These are phyloP conservation scores for Apostichopus parvimensis DNA, from an alignment of 35 echinoderm and acorn worm species.

Conservation along the genomic window DNA sequence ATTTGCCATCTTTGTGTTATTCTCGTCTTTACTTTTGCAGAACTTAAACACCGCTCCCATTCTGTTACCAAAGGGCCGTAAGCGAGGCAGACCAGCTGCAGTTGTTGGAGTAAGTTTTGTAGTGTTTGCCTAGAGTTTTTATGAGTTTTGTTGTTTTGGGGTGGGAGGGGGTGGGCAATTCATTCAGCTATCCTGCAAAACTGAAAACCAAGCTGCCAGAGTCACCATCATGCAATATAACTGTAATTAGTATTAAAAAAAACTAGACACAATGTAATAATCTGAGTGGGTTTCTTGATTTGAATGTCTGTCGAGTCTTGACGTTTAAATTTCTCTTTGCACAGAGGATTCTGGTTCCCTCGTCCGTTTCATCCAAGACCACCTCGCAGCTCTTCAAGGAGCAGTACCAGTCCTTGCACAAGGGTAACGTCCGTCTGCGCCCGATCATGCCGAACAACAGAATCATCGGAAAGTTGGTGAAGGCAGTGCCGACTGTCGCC, in stretches of 20 bases:
- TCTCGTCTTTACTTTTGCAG: neutral
- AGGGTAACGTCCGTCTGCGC: neutral
- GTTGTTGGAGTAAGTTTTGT: constrained; percentile 7
- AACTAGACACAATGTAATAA: too few species aligned
- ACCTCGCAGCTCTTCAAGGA: constrained; percentile 17
- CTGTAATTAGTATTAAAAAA: too few species aligned
- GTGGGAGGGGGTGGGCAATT: too few species aligned
- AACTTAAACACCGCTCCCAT: neutral
- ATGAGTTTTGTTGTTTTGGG: too few species aligned
- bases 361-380: neutral
- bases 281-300: too few species aligned
- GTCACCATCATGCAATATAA: neutral
- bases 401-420: neutral
- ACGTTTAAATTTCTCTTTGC: neutral
- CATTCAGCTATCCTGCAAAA: too few species aligned
- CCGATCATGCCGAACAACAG: constrained; percentile 41
- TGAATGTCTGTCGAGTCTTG: neutral
- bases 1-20: too few species aligned
- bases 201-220: too few species aligned
- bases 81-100: neutral
- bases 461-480: neutral
- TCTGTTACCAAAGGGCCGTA: neutral
- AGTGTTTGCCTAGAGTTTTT: too few species aligned
- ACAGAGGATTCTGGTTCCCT: constrained; percentile 23
- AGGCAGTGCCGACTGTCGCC: neutral